Base-by-base conservation (phyloP, 2,797 vertebrate species). In the Atherinosoma microstoma region DNA sequence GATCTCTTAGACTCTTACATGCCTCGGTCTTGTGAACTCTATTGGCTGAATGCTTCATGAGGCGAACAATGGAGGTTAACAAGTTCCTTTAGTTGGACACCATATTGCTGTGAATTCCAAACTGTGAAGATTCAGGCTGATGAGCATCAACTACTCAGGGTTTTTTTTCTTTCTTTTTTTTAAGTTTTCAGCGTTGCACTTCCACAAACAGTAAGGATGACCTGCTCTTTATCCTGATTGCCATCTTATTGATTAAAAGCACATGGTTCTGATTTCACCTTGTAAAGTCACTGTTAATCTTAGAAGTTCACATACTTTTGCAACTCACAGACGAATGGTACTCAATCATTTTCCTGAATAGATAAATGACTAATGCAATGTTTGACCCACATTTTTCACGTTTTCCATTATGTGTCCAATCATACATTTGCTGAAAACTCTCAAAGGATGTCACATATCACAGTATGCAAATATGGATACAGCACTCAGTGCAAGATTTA, bases 401-500 rank as follows among this genome's bases (percentile, higher is more conserved):
- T 22, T 22, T 24, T 51, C 7, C n/a, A n/a, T 49, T 18, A 51
- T 22, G 8, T 51, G n/a, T 51, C 10, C 10, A 24, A 11, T 9
- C 9, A 8, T 47, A n/a, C 11, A 8, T 20, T 8, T 47, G 45
- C 20, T 49, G 18, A 49, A 49, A 51, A 56, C 53, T 56, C 6
- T n/a, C 13, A 13, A 54, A 29, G 51, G 22, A 13, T 27, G 27
- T 29, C 53, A 54, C 53, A 54, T 11, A 16, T 16, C 27, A 27
- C 3, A 11, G 22, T 29, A 30, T 56, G 58, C 6, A 65, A 79
- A 78, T 60, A 54, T 45, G 20, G 57, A 84, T 45, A 76, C 72
- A 67, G 24, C 9, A 66, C 59, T 78, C 53, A 54, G 27, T 74
- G 47, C 66, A 80, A 80, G 80, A 82, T 88, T 87, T 87, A 83